Percentiles rank a stretch among this genome's conserved stretches.
Conservation (phyloP, 2,797 vertebrate species). For the Intellagama lesueurii region DNA sequence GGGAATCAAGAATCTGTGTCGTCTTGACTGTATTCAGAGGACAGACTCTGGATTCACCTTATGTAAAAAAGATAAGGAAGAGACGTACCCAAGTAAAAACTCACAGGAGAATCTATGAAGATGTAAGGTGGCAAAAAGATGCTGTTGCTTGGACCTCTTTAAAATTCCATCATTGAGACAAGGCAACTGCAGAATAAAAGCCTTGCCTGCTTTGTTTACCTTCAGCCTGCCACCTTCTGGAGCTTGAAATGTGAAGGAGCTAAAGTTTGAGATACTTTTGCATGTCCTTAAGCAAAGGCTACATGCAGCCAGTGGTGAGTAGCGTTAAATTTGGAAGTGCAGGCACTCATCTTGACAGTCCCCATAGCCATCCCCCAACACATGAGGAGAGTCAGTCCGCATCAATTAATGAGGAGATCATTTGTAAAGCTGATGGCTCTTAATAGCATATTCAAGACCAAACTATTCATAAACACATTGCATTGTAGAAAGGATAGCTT, state of each 20-base stretch:
- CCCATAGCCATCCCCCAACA: no score
- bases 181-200: no score
- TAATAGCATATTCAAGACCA: no score
- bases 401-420: no score
- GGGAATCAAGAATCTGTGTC: neutral
- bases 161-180: no score
- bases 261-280: neutral
- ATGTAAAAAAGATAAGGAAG: neutral
- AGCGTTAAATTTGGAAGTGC: neutral
- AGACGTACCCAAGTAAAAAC: neutral
- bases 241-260: neutral
- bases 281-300: neutral
- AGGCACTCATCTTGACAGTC: neutral
- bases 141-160: no score
- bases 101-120: no score
- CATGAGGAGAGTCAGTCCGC: no score
- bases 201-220: neutral
- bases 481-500: no score
- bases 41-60: neutral
- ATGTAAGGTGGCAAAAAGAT: no score
- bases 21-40: neutral
- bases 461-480: no score
- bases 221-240: neutral
- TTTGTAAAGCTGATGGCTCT: no score
- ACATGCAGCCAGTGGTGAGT: neutral